Base-by-base conservation (phyloP, 2,888 invertebrate species). In the Sialis lutaria region DNA sequence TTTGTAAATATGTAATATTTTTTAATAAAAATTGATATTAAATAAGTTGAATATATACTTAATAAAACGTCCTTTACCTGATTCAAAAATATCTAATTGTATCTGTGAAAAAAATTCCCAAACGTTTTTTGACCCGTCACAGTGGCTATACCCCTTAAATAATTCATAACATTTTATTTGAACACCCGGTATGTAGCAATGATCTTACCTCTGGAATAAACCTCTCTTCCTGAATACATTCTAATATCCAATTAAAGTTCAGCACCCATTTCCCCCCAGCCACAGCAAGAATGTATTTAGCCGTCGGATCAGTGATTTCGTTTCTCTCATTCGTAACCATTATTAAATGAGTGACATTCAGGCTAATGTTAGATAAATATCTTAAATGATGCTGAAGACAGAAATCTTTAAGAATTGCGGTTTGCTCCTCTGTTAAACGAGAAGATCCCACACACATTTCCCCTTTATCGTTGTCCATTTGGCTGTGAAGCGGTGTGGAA, bases 211-310 rank as follows among this genome's bases (percentile, higher is more conserved):
- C 43, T 7, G 32, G 6, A 9, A 43, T 9, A 13, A 43, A 8
- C 22, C 33, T 32, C 8, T 33, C 33, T 4, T 12, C 9, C 4
- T 33, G 33, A 3, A 43, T 30, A 34, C 43, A 40, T 6, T 45
- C 45, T 4, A 13, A 9, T 7, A 45, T 31, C 45, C 45, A 45
- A 34, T 45, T 31, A 6, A 45, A 32, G 6, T 9, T 12, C n/a
- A 45, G 4, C 8, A 45, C 45, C 45, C 45, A 45, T 10, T 31
- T 10, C 10, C 40, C 40, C 9, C 33, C 10, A 4, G 39, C 39
- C 13, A 45, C 39, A 6, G 39, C 40, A 31, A 9, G 31, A 8
- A 45, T 9, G 32, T 45, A 45, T 32, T 45, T 45, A 5, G 40
- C 7, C 7, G 45, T 45, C 9, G 8, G 33, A 45, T 45, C 40